Percentiles rank a stretch among this genome's conserved stretches.
Evolutionary conservation across 2,888 invertebrate genomes (phyloP).

Genomic region (Papilio protenor): DNA sequence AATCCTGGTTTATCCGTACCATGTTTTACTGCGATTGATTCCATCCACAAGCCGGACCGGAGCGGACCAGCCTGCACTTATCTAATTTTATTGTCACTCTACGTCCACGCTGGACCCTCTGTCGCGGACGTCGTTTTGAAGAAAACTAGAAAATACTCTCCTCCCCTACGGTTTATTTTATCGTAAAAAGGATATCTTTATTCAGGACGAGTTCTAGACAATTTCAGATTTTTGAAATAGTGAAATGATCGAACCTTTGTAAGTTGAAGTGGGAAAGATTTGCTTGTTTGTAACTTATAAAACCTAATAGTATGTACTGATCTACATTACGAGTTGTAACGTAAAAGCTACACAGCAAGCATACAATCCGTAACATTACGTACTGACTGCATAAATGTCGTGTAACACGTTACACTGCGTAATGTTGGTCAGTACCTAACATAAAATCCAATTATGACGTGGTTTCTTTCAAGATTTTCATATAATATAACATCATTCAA

Average conservation of each 20-base stretch:
- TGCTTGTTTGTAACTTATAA: background rate
- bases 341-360: no score
- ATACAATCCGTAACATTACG: no score
- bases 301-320: background rate
- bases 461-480: background rate
- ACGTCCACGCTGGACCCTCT: conserved; percentile 68
- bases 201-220: conserved; percentile 77
- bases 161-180: conserved; percentile 71
- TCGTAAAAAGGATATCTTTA: conserved; percentile 77
- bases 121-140: conserved; percentile 62
- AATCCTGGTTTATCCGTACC: conserved; percentile 58
- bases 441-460: background rate
- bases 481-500: no score
- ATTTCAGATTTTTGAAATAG: conserved; percentile 64
- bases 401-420: no score
- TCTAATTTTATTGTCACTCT: conserved; percentile 84
- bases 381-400: no score
- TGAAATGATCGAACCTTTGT: background rate
- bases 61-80: conserved; percentile 79
- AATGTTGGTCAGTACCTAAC: no score
- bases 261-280: background rate
- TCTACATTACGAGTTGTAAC: no score
- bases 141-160: conserved; percentile 74
- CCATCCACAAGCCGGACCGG: conserved; percentile 73
- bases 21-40: conserved; percentile 83